Conservation (phyloP, 2,888 invertebrate genomes). For the Ctena decussata region DNA sequence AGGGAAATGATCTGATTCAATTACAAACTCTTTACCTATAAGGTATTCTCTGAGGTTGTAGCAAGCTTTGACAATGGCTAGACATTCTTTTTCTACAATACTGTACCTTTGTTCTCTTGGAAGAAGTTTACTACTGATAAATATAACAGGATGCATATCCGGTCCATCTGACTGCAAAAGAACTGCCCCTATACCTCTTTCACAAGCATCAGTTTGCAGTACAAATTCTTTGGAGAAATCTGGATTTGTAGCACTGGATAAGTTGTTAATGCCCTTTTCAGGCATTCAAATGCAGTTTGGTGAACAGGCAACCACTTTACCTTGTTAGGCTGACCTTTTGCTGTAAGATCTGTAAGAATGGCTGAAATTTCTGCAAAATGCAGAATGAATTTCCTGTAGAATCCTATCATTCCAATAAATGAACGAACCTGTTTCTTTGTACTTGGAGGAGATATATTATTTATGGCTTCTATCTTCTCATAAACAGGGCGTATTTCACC, state of each 20-base stretch:
- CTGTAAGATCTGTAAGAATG: constrained; percentile 36
- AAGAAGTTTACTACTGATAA: not conserved
- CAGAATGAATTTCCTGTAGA: constrained; percentile 41
- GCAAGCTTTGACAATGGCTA: constrained; percentile 5
- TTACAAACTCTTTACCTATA: constrained; percentile 23
- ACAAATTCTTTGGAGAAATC: not conserved
- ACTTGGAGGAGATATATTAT: constrained; percentile 3
- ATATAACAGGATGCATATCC: not conserved
- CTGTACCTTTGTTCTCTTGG: not conserved
- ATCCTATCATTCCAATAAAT: constrained; percentile 38
- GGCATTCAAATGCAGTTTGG: constrained; percentile 22
- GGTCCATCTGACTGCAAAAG: not conserved
- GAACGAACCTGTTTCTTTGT: constrained; percentile 31
- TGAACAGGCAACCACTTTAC: constrained; percentile 25
- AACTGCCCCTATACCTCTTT: not conserved
- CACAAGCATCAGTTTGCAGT: not conserved
- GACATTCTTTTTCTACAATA: not conserved
- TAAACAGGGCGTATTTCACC: constrained; percentile 3
- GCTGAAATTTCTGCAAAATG: constrained; percentile 37
- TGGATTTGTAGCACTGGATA: not conserved
- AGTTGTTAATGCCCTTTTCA: not conserved
- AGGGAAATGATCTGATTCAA: constrained; percentile 35
- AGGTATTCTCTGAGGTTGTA: constrained; percentile 11
- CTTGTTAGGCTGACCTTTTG: constrained; percentile 25
- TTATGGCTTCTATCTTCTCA: constrained; percentile 21